Percentiles rank a stretch among this genome's conserved stretches.
These are phyloP conservation scores for Scaptomyza polygonia DNA, from an alignment of 2,888 invertebrate genomes.

Conservation along the genomic window DNA sequence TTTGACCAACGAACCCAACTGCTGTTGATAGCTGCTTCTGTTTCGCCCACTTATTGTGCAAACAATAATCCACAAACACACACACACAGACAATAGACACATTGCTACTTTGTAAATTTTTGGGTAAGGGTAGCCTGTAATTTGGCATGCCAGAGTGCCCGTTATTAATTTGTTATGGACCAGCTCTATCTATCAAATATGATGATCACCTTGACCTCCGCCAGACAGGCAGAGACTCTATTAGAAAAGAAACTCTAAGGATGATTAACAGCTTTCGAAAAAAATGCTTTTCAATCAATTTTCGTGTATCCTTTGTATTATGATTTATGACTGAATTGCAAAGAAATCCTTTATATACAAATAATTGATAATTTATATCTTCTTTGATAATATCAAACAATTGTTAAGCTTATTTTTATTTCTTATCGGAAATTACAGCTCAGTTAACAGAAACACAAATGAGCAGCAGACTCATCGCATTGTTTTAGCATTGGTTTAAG, in stretches of 20 bases:
- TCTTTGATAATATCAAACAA: neutral
- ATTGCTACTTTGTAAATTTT: conserved; percentile 53
- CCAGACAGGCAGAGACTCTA: conserved; percentile 5
- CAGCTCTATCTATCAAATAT: conserved; percentile 53
- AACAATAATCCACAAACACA: conserved; percentile 37
- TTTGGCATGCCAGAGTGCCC: conserved; percentile 42
- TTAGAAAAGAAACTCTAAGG: conserved; percentile 1
- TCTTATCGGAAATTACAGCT: neutral
- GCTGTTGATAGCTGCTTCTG: conserved; percentile 41
- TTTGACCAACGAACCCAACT: conserved; percentile 51
- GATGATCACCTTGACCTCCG: conserved; percentile 59
- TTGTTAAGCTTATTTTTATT: neutral
- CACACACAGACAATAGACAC: conserved; percentile 31
- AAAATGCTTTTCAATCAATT: conserved; percentile 1
- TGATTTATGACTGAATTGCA: conserved; percentile 3
- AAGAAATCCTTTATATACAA: neutral
- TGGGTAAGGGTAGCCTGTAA: conserved; percentile 34
- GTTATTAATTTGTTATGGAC: conserved; percentile 72
- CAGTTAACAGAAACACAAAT: conserved; percentile 8
- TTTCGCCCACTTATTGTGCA: conserved; percentile 14
- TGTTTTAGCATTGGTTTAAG: conserved; percentile 35
- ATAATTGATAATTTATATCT: neutral
- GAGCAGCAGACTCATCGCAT: conserved; percentile 43
- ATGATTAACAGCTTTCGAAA: conserved; percentile 14
- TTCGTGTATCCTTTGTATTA: neutral